These are phyloP conservation scores for Clarias gariepinus DNA, from an alignment of 2,113 vertebrate species.

Conservation along the genomic window DNA sequence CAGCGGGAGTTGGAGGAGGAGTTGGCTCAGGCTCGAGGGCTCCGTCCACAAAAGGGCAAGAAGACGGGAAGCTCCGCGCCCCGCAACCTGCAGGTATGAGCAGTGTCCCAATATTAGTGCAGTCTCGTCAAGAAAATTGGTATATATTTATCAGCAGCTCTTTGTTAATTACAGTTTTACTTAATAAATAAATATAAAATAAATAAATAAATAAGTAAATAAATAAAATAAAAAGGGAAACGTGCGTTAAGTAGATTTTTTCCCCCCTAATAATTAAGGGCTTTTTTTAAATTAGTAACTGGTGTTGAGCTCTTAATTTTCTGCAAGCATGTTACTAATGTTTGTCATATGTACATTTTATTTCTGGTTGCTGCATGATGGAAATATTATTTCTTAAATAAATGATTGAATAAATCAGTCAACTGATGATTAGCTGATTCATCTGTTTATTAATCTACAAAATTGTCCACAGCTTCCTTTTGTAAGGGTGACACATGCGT, in stretches of 20 bases:
- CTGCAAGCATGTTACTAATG: not conserved
- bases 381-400: not conserved
- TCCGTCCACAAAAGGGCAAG: conserved; percentile 68
- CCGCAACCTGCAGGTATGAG: conserved; percentile 79
- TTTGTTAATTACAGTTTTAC: not conserved
- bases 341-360: not conserved
- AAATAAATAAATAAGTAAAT: too few species aligned
- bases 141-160: not conserved
- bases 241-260: not conserved
- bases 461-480: too few species aligned
- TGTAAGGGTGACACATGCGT: not conserved
- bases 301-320: not conserved
- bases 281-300: not conserved
- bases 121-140: not conserved
- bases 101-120: not conserved
- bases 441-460: not conserved
- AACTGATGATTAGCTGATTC: not conserved
- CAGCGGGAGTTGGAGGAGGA: conserved; percentile 96
- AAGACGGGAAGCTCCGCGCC: conserved; percentile 68
- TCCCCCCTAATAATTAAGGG: not conserved
- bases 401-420: not conserved
- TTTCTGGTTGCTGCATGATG: not conserved
- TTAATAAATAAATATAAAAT: not conserved
- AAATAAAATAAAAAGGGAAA: not conserved
- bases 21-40: conserved; percentile 79